These are phyloP conservation scores for Elachura formosa DNA, from an alignment of 2,113 vertebrate species.

Conservation along the genomic window DNA sequence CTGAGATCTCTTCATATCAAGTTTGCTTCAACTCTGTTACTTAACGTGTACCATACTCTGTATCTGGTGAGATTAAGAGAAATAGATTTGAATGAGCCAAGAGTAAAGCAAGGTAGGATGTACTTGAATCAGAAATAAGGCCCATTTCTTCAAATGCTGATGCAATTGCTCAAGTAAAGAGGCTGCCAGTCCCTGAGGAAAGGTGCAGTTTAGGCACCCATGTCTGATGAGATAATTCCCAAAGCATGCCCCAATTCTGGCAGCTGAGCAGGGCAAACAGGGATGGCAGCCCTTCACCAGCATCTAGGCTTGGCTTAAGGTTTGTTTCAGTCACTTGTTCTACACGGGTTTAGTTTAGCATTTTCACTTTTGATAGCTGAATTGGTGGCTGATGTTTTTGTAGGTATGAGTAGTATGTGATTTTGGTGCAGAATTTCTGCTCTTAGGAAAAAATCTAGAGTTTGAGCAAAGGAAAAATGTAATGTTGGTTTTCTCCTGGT, in stretches of 20 bases:
- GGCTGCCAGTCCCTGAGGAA: not conserved
- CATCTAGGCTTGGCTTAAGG: not conserved
- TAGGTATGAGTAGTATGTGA: not conserved
- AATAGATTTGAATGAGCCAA: not conserved
- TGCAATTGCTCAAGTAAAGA: not conserved
- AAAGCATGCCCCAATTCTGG: too few relatives aligned
- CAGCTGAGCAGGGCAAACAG: not conserved
- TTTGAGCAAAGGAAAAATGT: not conserved
- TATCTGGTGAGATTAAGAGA: not conserved
- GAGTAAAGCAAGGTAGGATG: not conserved
- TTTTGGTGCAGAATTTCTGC: not conserved
- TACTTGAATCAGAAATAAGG: not conserved
- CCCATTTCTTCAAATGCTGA: not conserved
- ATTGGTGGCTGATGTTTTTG: not conserved
- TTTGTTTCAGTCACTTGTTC: not conserved
- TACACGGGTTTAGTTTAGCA: not conserved
- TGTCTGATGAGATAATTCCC: not conserved
- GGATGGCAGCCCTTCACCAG: not conserved
- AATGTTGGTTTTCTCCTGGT: not conserved
- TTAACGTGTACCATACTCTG: not conserved
- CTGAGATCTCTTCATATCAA: not conserved
- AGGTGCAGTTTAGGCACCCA: not conserved
- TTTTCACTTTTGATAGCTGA: not conserved
- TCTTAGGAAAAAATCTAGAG: not conserved
- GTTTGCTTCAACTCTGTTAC: not conserved